Evolutionary conservation across 2,113 vertebrate genomes (phyloP).

Genomic region (Rhegmatorhina hoffmannsi): DNA sequence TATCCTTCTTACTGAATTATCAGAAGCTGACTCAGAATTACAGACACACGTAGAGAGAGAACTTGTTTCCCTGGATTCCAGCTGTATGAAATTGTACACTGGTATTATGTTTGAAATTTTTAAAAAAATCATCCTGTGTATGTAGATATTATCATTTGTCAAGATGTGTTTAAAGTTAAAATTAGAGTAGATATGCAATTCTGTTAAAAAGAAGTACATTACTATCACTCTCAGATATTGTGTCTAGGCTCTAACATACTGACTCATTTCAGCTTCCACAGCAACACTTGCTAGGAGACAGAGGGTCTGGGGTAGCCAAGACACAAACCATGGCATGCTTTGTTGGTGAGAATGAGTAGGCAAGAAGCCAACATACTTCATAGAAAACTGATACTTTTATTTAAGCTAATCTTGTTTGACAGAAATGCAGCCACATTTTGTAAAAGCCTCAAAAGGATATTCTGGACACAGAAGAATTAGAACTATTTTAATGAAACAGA

Average conservation of each 20-base stretch:
- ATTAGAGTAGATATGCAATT: not conserved
- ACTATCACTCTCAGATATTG: not conserved
- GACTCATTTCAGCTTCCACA: not conserved
- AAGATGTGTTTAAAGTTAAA: not conserved
- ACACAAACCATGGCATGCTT: not conserved
- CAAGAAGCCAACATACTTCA: not conserved
- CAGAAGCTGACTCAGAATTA: not conserved
- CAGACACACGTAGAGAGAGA: not conserved
- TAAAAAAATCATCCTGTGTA: not conserved
- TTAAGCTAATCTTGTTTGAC: not conserved
- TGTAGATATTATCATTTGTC: not conserved
- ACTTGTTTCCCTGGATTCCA: not conserved
- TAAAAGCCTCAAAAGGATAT: not conserved
- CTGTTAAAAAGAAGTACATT: not conserved
- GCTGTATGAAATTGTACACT: not conserved
- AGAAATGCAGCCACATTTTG: fast-evolving
- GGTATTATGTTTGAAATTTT: not conserved
- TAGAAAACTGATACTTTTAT: not conserved
- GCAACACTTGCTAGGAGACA: not conserved
- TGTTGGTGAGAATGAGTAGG: not conserved
- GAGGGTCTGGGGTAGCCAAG: not conserved
- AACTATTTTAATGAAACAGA: not conserved
- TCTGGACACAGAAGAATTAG: not conserved
- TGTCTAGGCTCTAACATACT: not conserved
- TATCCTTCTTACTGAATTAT: not conserved